A percentile compares a stretch with the other conserved stretches of the same genome.
phyloP scores from a whole-genome alignment of 92 coral and sea anemone genomes.

The Galaxea fascicularis region DNA sequence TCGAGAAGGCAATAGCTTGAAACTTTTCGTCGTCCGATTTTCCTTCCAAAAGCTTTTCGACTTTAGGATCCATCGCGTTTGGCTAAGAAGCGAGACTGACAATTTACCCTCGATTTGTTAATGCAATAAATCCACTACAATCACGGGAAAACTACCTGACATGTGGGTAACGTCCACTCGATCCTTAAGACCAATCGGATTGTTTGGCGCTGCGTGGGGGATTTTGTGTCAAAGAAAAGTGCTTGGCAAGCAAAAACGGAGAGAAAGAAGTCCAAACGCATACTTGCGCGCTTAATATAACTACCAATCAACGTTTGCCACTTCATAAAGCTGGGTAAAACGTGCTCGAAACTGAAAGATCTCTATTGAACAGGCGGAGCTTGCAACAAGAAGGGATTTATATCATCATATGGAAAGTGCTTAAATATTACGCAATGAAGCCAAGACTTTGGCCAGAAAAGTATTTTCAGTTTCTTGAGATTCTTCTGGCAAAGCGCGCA shows the following conservation, averaged over 20 bases:
- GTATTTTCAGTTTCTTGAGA: too few species aligned
- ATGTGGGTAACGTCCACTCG: neutral
- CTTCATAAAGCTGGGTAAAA: neutral
- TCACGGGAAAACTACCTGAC: constrained; percentile 28
- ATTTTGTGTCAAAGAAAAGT: neutral
- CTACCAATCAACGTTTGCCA: constrained; percentile 20
- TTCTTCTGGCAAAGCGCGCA: neutral
- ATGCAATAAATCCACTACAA: neutral
- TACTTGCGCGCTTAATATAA: neutral
- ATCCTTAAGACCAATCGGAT: neutral
- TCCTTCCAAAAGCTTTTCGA: constrained; percentile 37
- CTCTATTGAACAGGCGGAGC: neutral
- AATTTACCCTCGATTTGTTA: neutral
- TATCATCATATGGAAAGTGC: neutral
- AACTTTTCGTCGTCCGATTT: constrained; percentile 19
- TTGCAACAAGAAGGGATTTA: neutral
- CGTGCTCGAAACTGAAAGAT: constrained; percentile 21
- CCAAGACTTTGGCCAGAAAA: neutral
- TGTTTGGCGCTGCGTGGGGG: constrained; percentile 8
- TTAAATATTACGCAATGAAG: neutral
- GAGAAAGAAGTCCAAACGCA: neutral
- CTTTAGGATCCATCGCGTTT: constrained; percentile 46
- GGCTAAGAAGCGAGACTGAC: neutral
- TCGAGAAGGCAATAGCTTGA: constrained; percentile 49
- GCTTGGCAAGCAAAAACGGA: constrained; percentile 9